Evolutionary conservation across 2,888 invertebrate genomes (phyloP).

Genomic region (Trypoxylon attenuatum): DNA sequence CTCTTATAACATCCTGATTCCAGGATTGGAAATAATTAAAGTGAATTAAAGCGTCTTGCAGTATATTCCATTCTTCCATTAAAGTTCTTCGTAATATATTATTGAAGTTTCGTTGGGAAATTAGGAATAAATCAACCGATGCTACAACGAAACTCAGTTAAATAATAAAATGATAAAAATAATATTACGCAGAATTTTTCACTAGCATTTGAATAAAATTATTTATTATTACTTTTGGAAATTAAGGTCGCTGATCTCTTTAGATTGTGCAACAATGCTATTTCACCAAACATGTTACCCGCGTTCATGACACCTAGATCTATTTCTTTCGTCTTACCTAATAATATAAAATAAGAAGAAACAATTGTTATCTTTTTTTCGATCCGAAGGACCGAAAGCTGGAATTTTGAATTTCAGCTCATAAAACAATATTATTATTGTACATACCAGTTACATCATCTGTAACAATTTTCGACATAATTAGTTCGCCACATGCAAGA

Average conservation of each 20-base stretch:
- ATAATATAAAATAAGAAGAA: not conserved
- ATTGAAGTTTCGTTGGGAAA: slow-evolving; percentile 81
- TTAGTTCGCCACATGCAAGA: slow-evolving; percentile 79
- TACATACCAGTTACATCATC: slow-evolving; percentile 74
- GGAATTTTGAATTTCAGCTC: not conserved
- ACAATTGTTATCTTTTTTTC: no score
- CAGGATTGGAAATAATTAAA: slow-evolving; percentile 81
- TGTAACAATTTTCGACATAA: slow-evolving; percentile 75
- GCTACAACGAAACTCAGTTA: no score
- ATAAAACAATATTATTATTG: slow-evolving; percentile 30
- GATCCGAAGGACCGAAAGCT: not conserved
- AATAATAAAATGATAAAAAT: no score
- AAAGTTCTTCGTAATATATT: slow-evolving; percentile 78
- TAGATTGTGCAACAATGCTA: slow-evolving; percentile 79
- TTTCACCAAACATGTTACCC: slow-evolving; percentile 82
- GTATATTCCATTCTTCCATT: slow-evolving; percentile 79
- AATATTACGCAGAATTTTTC: not conserved
- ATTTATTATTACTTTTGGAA: slow-evolving; percentile 75
- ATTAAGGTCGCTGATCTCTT: slow-evolving; percentile 79
- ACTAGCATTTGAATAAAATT: no score
- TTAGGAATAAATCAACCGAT: slow-evolving; percentile 79
- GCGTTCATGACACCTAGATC: slow-evolving; percentile 76
- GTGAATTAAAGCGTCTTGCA: slow-evolving; percentile 78
- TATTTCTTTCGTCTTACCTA: slow-evolving; percentile 57
- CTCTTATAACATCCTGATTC: slow-evolving; percentile 77